Conservation (phyloP, 2,888 invertebrate species). For the Gryllus longicercus region DNA sequence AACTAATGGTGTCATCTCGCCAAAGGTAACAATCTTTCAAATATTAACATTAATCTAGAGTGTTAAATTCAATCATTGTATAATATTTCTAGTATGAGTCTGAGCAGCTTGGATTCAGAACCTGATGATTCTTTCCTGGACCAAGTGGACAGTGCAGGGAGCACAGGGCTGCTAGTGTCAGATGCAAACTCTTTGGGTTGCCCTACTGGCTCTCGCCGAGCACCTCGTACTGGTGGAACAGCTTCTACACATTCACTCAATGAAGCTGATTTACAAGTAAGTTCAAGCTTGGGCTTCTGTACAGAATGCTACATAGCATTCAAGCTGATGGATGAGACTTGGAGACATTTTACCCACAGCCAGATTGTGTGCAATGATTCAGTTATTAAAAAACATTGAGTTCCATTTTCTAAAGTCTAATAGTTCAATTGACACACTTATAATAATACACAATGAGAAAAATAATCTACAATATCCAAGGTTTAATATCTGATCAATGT, state of each 20-base stretch:
- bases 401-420: no score
- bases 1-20: not conserved
- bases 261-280: conserved; percentile 80
- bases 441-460: no score
- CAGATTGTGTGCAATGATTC: no score
- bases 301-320: no score
- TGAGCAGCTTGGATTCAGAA: conserved; percentile 82
- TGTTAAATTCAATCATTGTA: not conserved
- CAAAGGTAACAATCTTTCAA: not conserved
- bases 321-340: no score
- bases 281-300: no score
- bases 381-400: no score
- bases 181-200: conserved; percentile 52
- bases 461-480: no score
- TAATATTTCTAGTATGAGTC: conserved; percentile 58
- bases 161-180: conserved; percentile 50
- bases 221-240: conserved; percentile 43
- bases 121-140: conserved; percentile 62
- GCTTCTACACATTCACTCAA: conserved; percentile 73
- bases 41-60: not conserved
- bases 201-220: conserved; percentile 34
- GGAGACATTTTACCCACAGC: no score
- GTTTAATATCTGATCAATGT: no score
- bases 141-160: conserved; percentile 49
- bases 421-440: no score